Percentiles rank a stretch among this genome's conserved stretches.
Evolutionary conservation across 2,888 invertebrate genomes (phyloP).

Genomic region (Dryobota labecula): DNA sequence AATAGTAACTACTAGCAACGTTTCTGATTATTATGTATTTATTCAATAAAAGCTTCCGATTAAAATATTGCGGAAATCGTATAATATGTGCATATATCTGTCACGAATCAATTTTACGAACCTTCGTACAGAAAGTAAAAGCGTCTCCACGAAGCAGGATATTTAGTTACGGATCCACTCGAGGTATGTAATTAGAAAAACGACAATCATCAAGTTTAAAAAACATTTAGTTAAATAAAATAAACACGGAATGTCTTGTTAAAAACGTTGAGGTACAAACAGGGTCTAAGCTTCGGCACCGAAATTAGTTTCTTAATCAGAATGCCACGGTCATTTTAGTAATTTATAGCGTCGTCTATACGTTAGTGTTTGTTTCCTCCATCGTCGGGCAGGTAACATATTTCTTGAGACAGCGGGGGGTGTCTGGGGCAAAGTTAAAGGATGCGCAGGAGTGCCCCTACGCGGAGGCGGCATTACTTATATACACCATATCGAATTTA

Average conservation of each 20-base stretch:
- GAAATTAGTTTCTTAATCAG: conserved; percentile 87
- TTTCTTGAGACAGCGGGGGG: conserved; percentile 84
- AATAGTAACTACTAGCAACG: conserved; percentile 17
- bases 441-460: conserved; percentile 74
- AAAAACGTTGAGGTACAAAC: conserved; percentile 71
- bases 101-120: conserved; percentile 27
- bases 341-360: conserved; percentile 85
- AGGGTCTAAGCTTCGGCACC: conserved; percentile 72
- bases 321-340: conserved; percentile 81
- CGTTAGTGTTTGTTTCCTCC: conserved; percentile 86
- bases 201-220: conserved; percentile 44
- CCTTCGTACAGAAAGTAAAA: conserved; percentile 44
- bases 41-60: conserved; percentile 15
- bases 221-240: conserved; percentile 62
- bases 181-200: conserved; percentile 35
- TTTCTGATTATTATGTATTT: conserved; percentile 33
- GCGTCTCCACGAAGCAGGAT: conserved; percentile 10
- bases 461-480: conserved; percentile 54
- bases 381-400: conserved; percentile 84
- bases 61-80: conserved; percentile 33
- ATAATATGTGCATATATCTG: conserved; percentile 15
- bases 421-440: conserved; percentile 78
- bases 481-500: conserved; percentile 67
- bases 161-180: conserved; percentile 31
- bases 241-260: conserved; percentile 63